A percentile compares a stretch with the other conserved stretches of the same genome.
These are phyloP conservation scores for Chymomyza fuscimana DNA, from an alignment of 2,888 invertebrate genomes.

Conservation along the genomic window DNA sequence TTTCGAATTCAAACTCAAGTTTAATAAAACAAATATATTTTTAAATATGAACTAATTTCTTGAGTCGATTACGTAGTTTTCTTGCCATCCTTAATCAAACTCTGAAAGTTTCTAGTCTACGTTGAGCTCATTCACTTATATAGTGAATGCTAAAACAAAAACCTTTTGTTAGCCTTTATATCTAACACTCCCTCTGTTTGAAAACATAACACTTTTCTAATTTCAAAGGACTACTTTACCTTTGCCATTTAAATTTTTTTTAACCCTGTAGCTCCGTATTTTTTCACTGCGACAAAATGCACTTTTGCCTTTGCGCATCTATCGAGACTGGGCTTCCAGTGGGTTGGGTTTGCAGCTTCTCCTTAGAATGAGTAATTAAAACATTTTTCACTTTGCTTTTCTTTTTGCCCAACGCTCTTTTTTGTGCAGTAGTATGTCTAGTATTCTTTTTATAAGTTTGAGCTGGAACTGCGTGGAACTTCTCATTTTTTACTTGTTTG, in stretches of 20 bases:
- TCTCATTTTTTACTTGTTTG: slow-evolving; percentile 25
- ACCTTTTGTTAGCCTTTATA: too few relatives aligned
- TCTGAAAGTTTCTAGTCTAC: slow-evolving; percentile 7
- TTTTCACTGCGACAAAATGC: slow-evolving; percentile 43
- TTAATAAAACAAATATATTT: too few relatives aligned
- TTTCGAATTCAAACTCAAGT: too few relatives aligned
- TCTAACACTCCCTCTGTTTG: background rate
- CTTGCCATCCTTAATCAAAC: too few relatives aligned
- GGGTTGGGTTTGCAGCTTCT: slow-evolving; percentile 10
- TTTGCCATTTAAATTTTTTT: slow-evolving; percentile 1
- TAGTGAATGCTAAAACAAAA: too few relatives aligned
- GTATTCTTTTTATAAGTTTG: slow-evolving; percentile 42
- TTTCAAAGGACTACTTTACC: slow-evolving; percentile 3
- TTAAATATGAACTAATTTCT: too few relatives aligned
- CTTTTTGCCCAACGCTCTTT: slow-evolving; percentile 41
- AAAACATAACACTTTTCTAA: slow-evolving; percentile 1
- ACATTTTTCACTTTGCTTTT: slow-evolving; percentile 74
- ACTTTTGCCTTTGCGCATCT: slow-evolving; percentile 38
- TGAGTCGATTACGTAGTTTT: too few relatives aligned
- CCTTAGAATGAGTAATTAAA: slow-evolving; percentile 77
- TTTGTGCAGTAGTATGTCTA: slow-evolving; percentile 44
- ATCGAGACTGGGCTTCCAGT: slow-evolving; percentile 22
- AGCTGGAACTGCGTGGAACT: slow-evolving; percentile 30
- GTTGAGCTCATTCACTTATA: too few relatives aligned
- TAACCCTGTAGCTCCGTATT: background rate